A percentile compares a stretch with the other conserved stretches of the same genome.
Conservation (phyloP, 30 jellyfish, hydroid and myxozoan species). For the Mastigias papua region DNA sequence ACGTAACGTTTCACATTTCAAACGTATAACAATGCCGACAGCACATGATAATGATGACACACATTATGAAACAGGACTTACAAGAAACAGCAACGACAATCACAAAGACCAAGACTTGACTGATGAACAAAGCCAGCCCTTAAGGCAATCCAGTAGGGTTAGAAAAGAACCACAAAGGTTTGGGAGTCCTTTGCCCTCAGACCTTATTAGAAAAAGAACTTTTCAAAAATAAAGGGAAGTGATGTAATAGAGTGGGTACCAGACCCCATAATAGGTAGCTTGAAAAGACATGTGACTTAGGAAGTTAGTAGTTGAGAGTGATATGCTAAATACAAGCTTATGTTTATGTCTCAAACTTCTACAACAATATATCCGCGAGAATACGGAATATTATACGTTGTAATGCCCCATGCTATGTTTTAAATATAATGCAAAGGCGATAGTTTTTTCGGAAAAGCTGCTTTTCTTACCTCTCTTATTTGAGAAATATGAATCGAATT, state of each 20-base stretch:
- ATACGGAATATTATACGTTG: too few relatives aligned
- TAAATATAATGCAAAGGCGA: too few relatives aligned
- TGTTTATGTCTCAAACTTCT: too few relatives aligned
- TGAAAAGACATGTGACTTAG: neutral
- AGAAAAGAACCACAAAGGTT: neutral
- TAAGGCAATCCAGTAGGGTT: too few relatives aligned
- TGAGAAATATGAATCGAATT: too few relatives aligned
- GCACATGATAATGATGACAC: constrained; percentile 1
- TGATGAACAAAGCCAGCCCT: constrained; percentile 40
- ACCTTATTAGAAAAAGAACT: too few relatives aligned
- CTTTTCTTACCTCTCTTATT: too few relatives aligned
- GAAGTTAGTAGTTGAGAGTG: neutral
- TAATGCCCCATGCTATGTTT: too few relatives aligned
- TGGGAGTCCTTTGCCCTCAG: neutral
- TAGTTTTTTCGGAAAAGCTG: too few relatives aligned
- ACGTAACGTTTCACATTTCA: constrained; percentile 6
- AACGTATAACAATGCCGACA: neutral
- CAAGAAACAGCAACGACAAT: constrained; percentile 13
- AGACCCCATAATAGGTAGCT: neutral
- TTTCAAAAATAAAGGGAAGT: neutral
- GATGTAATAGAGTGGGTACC: neutral
- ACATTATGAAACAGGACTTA: neutral
- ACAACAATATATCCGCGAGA: too few relatives aligned
- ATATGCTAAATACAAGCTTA: too few relatives aligned
- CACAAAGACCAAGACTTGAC: neutral